Percentiles rank a stretch among this genome's conserved stretches.
These are phyloP conservation scores for Bembecia ichneumoniformis DNA, from an alignment of 2,888 invertebrate genomes.

Conservation along the genomic window DNA sequence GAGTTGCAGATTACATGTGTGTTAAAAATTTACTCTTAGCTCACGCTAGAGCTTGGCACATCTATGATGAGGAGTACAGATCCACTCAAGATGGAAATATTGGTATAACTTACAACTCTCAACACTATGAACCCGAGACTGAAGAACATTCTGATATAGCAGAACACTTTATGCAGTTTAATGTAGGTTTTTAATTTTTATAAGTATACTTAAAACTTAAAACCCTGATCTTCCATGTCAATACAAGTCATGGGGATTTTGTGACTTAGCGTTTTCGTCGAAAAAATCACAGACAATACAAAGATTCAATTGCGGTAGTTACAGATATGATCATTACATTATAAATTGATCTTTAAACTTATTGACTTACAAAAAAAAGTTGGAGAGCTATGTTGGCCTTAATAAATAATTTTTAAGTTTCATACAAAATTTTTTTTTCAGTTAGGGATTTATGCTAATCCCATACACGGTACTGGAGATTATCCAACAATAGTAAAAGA, in stretches of 20 bases:
- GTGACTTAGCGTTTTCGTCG: too few relatives aligned
- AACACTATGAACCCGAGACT: slow-evolving; percentile 50
- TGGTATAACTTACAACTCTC: slow-evolving; percentile 14
- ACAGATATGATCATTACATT: too few relatives aligned
- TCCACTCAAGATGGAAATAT: slow-evolving; percentile 12
- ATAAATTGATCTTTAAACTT: too few relatives aligned
- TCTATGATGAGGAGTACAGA: slow-evolving; percentile 18
- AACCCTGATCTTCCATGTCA: too few relatives aligned
- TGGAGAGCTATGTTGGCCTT: too few relatives aligned
- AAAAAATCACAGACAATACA: too few relatives aligned
- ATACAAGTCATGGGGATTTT: too few relatives aligned
- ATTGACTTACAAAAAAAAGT: too few relatives aligned
- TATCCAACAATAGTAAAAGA: slow-evolving; percentile 74
- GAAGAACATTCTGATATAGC: slow-evolving; percentile 59
- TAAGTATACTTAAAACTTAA: too few relatives aligned
- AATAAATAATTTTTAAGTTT: not conserved
- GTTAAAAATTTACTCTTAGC: slow-evolving; percentile 20
- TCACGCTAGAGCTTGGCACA: slow-evolving; percentile 18
- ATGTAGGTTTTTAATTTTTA: slow-evolving; percentile 25
- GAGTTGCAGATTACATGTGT: slow-evolving; percentile 54
- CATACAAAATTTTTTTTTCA: slow-evolving; percentile 22
- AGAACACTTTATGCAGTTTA: slow-evolving; percentile 55
- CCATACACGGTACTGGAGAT: slow-evolving; percentile 63
- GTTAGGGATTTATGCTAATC: slow-evolving; percentile 72
- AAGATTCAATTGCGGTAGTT: too few relatives aligned